phyloP scores from a whole-genome alignment of 2,888 invertebrate genomes.

The Hypomecis punctinalis region DNA sequence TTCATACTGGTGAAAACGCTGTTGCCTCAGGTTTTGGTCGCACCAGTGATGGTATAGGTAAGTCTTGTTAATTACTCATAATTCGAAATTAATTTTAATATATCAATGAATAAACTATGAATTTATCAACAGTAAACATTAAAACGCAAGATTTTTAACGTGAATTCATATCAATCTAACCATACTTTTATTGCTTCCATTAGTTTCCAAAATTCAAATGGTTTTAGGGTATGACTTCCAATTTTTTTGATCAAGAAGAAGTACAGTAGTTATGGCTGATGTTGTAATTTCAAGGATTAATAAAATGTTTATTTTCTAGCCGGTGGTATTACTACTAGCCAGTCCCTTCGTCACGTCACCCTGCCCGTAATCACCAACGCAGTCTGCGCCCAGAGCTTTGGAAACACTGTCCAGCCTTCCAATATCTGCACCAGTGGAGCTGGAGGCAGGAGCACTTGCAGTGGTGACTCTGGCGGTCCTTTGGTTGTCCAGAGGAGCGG shows the following conservation, averaged over 20 bases:
- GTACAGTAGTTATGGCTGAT: no score
- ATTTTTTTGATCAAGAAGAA: no score
- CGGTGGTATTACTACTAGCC: conserved; percentile 44
- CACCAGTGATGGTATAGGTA: conserved; percentile 30
- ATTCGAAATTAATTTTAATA: no score
- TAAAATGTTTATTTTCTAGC: conserved; percentile 35
- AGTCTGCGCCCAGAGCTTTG: conserved; percentile 53
- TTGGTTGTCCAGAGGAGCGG: conserved; percentile 44
- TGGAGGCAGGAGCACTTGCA: conserved; percentile 50
- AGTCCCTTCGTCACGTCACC: conserved; percentile 51
- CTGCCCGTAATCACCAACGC: conserved; percentile 58
- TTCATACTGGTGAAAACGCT: conserved; percentile 51
- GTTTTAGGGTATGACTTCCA: no score
- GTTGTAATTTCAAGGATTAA: background rate
- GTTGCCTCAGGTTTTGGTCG: conserved; percentile 65
- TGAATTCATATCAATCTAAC: no score
- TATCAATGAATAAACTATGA: no score
- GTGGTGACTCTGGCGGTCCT: conserved; percentile 66
- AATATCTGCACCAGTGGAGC: conserved; percentile 60
- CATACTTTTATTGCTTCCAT: no score
- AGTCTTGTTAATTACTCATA: background rate
- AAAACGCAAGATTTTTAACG: no score
- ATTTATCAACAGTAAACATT: no score
- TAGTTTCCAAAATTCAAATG: no score
- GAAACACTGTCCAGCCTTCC: conserved; percentile 49